Conservation (phyloP, 2,113 vertebrate genomes). For the Podarcis raffonei region DNA sequence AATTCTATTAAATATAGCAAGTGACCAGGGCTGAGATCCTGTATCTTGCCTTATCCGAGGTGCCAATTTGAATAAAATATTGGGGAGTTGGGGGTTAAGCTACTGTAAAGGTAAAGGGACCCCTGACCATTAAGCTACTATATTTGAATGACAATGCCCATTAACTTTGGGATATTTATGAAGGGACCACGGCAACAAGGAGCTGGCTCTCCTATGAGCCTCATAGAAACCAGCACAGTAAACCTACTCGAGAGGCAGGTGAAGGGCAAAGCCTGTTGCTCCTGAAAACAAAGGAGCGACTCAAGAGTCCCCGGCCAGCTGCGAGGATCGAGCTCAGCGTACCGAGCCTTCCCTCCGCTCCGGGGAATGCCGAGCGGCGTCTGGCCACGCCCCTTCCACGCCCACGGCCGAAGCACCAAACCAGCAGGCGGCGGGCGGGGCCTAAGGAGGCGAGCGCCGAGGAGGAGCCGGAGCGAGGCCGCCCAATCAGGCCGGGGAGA, state of each 20-base stretch:
- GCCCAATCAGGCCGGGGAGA: background rate
- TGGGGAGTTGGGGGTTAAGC: too few species aligned
- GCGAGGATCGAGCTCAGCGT: background rate
- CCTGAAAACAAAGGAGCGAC: background rate
- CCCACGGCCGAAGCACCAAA: background rate
- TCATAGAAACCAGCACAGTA: background rate
- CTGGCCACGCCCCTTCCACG: background rate
- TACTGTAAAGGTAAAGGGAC: too few species aligned
- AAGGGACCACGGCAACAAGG: too few species aligned
- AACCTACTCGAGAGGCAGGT: background rate
- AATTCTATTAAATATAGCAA: too few species aligned
- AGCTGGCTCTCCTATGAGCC: too few species aligned
- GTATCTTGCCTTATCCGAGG: too few species aligned
- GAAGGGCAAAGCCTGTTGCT: background rate
- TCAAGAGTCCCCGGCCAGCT: background rate
- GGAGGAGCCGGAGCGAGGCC: background rate
- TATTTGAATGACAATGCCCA: too few species aligned
- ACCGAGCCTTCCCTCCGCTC: background rate
- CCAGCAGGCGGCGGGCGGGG: background rate
- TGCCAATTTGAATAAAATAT: too few species aligned
- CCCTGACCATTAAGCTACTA: too few species aligned
- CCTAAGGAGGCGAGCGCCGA: background rate
- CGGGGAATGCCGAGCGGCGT: background rate
- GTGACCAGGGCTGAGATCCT: background rate
- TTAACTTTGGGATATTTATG: too few species aligned